Conservation (phyloP, 2,113 vertebrate genomes). For the Scortum barcoo region DNA sequence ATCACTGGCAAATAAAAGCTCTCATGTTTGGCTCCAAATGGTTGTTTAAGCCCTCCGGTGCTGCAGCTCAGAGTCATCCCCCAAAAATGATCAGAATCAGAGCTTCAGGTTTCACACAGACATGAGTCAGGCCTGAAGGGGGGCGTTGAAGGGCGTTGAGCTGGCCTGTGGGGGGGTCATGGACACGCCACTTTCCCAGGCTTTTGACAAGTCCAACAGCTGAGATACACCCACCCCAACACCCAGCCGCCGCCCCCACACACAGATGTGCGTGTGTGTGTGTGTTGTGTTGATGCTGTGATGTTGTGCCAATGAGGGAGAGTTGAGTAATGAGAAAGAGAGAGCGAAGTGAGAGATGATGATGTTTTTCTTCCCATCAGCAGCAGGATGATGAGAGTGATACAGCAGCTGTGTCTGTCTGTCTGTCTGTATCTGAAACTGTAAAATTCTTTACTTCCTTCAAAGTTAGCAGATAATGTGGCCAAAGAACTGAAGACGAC, state of each 20-base stretch:
- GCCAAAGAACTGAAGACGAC: too few relatives aligned
- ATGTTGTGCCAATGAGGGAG: constrained; percentile 86
- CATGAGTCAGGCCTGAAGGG: constrained; percentile 63
- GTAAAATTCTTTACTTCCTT: too few relatives aligned
- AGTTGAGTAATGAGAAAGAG: constrained; percentile 81
- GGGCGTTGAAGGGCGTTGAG: constrained; percentile 41
- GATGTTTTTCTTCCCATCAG: constrained; percentile 77
- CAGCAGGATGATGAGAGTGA: constrained; percentile 36
- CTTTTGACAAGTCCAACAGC: constrained; percentile 86
- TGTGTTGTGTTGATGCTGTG: constrained; percentile 66
- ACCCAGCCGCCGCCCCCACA: constrained; percentile 63
- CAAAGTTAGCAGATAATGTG: too few relatives aligned
- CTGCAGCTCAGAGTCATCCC: constrained; percentile 55
- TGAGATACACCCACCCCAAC: constrained; percentile 76
- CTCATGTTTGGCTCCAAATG: constrained; percentile 60
- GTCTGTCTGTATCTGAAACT: constrained; percentile 6
- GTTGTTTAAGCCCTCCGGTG: constrained; percentile 57
- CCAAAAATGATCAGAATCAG: constrained; percentile 75
- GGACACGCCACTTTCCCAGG: constrained; percentile 88
- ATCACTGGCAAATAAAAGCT: constrained; percentile 59
- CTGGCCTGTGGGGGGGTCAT: constrained; percentile 35
- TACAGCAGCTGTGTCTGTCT: constrained; percentile 86
- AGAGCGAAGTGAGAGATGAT: constrained; percentile 61
- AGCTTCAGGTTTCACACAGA: constrained; percentile 84
- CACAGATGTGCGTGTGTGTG: constrained; percentile 61